These are phyloP conservation scores for Rhagoletis pomonella DNA, from an alignment of 1,140 invertebrate species.

Conservation along the genomic window DNA sequence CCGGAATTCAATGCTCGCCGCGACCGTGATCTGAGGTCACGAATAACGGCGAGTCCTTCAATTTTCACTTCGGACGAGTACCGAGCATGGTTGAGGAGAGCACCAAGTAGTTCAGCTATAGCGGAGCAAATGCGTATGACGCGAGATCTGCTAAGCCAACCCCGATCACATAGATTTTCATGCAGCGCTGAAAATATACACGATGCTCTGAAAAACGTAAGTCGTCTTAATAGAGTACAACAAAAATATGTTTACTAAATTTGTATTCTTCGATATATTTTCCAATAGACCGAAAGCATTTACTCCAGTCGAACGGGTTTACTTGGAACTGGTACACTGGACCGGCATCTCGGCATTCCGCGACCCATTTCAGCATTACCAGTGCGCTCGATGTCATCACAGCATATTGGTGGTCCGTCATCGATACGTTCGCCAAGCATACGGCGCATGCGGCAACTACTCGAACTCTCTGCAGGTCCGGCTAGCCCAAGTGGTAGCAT, in stretches of 20 bases:
- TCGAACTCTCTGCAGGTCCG: constrained; percentile 81
- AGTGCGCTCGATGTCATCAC: constrained; percentile 80
- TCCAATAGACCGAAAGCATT: constrained; percentile 78
- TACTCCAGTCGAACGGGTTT: constrained; percentile 76
- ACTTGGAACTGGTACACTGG: constrained; percentile 76
- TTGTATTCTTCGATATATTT: not conserved
- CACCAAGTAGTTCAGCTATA: constrained; percentile 93
- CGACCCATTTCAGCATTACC: constrained; percentile 75
- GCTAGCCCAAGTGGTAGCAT: constrained; percentile 75
- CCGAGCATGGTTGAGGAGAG: constrained; percentile 89
- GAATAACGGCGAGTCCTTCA: constrained; percentile 73
- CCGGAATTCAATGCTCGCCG: constrained; percentile 85
- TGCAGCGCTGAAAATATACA: constrained; percentile 94
- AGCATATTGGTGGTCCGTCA: constrained; percentile 78
- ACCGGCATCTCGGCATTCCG: constrained; percentile 75
- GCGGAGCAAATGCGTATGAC: constrained; percentile 90
- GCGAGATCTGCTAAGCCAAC: constrained; percentile 79
- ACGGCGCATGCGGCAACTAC: constrained; percentile 84
- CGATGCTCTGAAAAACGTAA: constrained; percentile 85
- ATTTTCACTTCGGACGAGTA: constrained; percentile 95
- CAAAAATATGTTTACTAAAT: not conserved
- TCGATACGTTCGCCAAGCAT: constrained; percentile 81
- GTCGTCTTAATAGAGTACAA: constrained; percentile 59
- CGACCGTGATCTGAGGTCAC: constrained; percentile 74
- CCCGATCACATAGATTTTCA: constrained; percentile 84